Conservation (phyloP, 2,888 invertebrate genomes). For the Drymonia ruficornis region DNA sequence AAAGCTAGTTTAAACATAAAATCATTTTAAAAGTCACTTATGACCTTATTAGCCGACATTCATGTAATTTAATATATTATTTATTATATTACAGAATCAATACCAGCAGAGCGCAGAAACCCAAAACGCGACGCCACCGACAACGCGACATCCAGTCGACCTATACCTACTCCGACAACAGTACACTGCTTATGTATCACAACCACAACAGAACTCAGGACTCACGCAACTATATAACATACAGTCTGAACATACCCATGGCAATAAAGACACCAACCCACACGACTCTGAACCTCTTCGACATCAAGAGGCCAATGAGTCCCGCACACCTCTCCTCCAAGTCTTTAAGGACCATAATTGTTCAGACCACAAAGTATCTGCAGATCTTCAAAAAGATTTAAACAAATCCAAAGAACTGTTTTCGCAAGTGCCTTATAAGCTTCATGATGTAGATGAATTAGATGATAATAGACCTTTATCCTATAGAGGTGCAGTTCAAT, state of each 20-base stretch:
- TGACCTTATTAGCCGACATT: no score
- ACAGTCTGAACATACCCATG: constrained; percentile 34
- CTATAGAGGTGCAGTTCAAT: constrained; percentile 58
- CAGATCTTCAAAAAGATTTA: constrained; percentile 45
- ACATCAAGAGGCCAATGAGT: constrained; percentile 52
- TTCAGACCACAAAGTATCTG: constrained; percentile 44
- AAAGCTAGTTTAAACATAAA: no score
- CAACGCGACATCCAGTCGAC: constrained; percentile 48
- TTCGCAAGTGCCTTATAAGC: constrained; percentile 50
- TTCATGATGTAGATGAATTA: constrained; percentile 59
- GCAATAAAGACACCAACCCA: neutral
- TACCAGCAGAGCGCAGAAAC: constrained; percentile 10
- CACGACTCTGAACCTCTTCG: constrained; percentile 48
- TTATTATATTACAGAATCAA: constrained; percentile 9
- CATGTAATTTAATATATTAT: no score
- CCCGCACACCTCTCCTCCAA: constrained; percentile 56
- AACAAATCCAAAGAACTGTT: constrained; percentile 51
- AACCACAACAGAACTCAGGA: constrained; percentile 28
- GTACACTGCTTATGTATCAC: constrained; percentile 36
- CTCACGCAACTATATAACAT: constrained; percentile 48
- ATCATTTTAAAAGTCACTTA: no score
- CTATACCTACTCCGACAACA: constrained; percentile 65
- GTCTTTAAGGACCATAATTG: constrained; percentile 76
- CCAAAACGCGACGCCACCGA: constrained; percentile 18
- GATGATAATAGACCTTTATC: constrained; percentile 58